These are phyloP conservation scores for Ia io DNA, from an alignment of 2,113 vertebrate genomes.

Conservation along the genomic window DNA sequence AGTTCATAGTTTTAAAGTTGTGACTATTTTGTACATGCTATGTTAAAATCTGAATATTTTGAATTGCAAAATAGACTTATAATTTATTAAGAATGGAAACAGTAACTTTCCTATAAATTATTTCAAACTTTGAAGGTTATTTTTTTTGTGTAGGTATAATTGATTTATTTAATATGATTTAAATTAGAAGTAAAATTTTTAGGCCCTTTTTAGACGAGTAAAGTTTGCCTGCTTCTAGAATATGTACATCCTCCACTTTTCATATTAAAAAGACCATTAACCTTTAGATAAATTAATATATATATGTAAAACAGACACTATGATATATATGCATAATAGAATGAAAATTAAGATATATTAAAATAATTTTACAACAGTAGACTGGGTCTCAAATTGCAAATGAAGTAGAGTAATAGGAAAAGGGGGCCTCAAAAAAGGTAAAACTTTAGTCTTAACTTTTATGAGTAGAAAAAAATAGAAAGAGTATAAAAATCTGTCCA, in stretches of 20 bases:
- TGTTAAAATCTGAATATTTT: slow-evolving; percentile 21
- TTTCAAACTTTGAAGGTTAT: background rate
- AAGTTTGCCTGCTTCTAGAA: background rate
- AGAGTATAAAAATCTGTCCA: background rate
- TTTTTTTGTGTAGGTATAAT: background rate
- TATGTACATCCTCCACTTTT: slow-evolving; percentile 29
- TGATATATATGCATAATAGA: background rate
- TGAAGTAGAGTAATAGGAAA: background rate
- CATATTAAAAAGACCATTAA: slow-evolving; percentile 18
- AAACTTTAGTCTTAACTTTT: background rate
- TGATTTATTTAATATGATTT: background rate
- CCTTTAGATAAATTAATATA: background rate
- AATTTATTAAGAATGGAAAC: slow-evolving; percentile 23
- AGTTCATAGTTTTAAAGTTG: slow-evolving; percentile 9
- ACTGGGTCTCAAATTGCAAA: background rate
- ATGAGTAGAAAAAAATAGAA: background rate
- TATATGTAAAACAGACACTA: background rate
- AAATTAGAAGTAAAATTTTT: slow-evolving; percentile 25
- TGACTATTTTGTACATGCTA: background rate
- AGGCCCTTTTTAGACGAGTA: background rate
- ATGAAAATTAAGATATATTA: background rate
- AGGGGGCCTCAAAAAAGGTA: background rate
- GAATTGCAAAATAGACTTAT: background rate
- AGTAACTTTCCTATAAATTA: background rate
- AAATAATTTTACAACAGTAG: background rate